Conservation (phyloP, 2,113 vertebrate species). For the Eubucco bourcierii region DNA sequence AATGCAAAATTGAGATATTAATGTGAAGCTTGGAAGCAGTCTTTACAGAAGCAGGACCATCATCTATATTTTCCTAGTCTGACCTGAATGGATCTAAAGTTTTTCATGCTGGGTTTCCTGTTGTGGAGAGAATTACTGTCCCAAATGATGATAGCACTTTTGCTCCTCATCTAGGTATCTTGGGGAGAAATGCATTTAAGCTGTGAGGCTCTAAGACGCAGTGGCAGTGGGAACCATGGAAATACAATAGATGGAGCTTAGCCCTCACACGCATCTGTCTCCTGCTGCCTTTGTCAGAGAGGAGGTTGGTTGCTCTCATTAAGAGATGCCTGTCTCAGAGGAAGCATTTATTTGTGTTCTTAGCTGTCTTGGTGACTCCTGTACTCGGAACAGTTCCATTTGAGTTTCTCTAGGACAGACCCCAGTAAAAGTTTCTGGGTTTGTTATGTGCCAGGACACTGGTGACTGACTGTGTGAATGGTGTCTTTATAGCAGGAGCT, state of each 20-base stretch:
- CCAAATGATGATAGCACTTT: not conserved
- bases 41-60: not conserved
- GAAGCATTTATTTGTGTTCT: slow-evolving; percentile 31
- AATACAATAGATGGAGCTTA: slow-evolving; percentile 24
- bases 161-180: not conserved
- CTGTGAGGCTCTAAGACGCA: not conserved
- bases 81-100: not conserved
- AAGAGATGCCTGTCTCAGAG: not conserved
- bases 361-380: not conserved
- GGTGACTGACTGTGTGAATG: not conserved
- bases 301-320: slow-evolving; percentile 32
- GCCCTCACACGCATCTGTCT: not conserved
- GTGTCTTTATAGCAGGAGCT: slow-evolving; percentile 36
- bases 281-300: slow-evolving; percentile 49
- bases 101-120: not conserved
- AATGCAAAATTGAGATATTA: not conserved
- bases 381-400: not conserved
- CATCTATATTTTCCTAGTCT: not conserved
- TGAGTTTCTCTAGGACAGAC: not conserved
- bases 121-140: not conserved
- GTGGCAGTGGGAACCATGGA: not conserved
- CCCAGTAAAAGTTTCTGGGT: slow-evolving; percentile 8
- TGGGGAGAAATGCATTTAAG: not conserved
- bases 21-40: not conserved
- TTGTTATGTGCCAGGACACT: not conserved